A percentile compares a stretch with the other conserved stretches of the same genome.
These are phyloP conservation scores for Catharus bicknelli DNA, from an alignment of 2,113 vertebrate species.

Conservation along the genomic window DNA sequence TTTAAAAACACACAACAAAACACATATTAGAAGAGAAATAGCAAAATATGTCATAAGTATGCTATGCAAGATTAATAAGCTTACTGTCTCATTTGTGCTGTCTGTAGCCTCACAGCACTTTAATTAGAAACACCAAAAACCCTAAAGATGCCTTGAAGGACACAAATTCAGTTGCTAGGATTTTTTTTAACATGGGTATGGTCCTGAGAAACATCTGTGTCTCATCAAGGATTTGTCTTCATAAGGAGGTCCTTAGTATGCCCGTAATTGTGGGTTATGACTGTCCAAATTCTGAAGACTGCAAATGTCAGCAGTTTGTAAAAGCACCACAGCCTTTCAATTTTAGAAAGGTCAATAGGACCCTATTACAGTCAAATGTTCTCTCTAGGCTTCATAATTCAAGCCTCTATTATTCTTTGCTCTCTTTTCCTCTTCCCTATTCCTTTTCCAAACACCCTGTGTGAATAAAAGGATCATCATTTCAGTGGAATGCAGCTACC, in stretches of 20 bases:
- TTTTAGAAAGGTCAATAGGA: constrained; percentile 42
- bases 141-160: neutral
- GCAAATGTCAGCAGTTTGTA: constrained; percentile 47
- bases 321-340: constrained; percentile 15
- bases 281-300: constrained; percentile 46
- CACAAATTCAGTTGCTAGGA: neutral
- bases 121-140: neutral
- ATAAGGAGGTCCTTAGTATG: constrained; percentile 21
- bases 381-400: constrained; percentile 38
- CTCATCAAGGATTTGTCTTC: constrained; percentile 51
- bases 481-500: constrained; percentile 3
- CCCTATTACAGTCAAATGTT: constrained; percentile 18
- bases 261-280: constrained; percentile 46
- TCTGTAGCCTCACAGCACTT: neutral
- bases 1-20: neutral
- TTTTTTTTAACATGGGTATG: neutral
- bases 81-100: neutral
- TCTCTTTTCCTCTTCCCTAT: neutral
- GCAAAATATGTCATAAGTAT: neutral
- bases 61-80: neutral
- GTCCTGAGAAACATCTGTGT: constrained; percentile 51
- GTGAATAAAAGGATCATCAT: constrained; percentile 18
- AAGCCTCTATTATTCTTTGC: constrained; percentile 8
- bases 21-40: neutral
- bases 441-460: neutral